Evolutionary conservation across 2,888 invertebrate species (phyloP).

Genomic region (Plebejus anna): DNA sequence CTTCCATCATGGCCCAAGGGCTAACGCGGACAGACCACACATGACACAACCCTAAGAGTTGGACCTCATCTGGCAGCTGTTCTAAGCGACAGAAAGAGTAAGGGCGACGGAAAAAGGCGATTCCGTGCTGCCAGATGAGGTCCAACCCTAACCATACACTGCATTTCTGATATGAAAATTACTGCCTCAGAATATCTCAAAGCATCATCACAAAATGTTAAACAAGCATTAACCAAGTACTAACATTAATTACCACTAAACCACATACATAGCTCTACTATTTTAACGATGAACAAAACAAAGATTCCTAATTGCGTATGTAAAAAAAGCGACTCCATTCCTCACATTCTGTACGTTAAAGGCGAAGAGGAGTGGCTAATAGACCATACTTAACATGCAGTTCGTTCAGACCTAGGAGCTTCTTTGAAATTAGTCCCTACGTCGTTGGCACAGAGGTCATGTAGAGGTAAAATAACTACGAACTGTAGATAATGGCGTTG

Average conservation of each 20-base stretch:
- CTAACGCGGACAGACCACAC: no score
- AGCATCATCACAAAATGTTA: neutral
- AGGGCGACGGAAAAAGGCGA: no score
- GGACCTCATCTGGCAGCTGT: no score
- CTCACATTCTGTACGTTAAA: conserved; percentile 9
- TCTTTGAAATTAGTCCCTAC: neutral
- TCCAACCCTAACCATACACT: neutral
- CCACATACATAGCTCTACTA: neutral
- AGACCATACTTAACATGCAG: neutral
- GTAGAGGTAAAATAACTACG: neutral
- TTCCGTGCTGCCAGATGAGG: no score
- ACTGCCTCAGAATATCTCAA: neutral
- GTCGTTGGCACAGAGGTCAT: neutral
- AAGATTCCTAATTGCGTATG: conserved; percentile 14
- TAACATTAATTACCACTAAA: conserved; percentile 7
- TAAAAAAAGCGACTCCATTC: conserved; percentile 14
- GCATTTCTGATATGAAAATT: neutral
- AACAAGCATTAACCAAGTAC: neutral
- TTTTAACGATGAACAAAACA: conserved; percentile 17
- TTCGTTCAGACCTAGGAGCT: neutral
- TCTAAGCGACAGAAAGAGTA: no score
- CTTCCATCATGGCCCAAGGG: no score
- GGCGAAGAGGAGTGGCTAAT: conserved; percentile 14
- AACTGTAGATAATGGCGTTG: neutral
- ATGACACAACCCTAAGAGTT: no score